phyloP scores from a whole-genome alignment of 2,888 invertebrate genomes.

The Dendrolimus pini region DNA sequence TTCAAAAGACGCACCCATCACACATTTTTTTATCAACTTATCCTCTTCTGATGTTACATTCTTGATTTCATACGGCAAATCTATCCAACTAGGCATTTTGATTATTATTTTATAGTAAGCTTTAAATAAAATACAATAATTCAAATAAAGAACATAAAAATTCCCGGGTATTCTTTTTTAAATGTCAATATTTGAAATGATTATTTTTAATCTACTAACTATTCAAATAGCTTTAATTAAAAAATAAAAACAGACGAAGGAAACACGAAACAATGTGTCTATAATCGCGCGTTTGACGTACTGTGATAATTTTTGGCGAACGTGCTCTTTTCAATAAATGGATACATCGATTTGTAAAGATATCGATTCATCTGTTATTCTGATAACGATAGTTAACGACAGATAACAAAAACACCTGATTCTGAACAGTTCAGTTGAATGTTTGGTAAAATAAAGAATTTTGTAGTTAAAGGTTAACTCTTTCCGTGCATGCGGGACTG shows the following conservation, averaged over 20 bases:
- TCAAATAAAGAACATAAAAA: no score
- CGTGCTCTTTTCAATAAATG: neutral
- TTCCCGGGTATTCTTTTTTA: no score
- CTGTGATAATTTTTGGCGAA: neutral
- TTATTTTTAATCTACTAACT: no score
- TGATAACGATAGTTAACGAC: neutral
- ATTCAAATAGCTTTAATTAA: no score
- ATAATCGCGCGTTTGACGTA: neutral
- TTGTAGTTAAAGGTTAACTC: neutral
- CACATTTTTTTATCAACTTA: constrained; percentile 54
- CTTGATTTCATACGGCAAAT: constrained; percentile 51
- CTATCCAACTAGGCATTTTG: constrained; percentile 49
- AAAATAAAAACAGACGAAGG: neutral
- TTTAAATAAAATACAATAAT: no score
- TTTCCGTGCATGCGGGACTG: neutral
- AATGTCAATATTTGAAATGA: no score
- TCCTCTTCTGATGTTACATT: constrained; percentile 52
- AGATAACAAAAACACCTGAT: neutral
- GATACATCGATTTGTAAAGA: neutral
- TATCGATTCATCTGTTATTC: neutral
- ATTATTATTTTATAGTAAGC: no score
- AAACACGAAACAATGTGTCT: neutral
- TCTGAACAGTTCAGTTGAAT: neutral
- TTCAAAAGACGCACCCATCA: constrained; percentile 46
- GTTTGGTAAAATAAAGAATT: neutral